Evolutionary conservation across 2,888 invertebrate genomes (phyloP).

Genomic region (Monoplex corrugatus): DNA sequence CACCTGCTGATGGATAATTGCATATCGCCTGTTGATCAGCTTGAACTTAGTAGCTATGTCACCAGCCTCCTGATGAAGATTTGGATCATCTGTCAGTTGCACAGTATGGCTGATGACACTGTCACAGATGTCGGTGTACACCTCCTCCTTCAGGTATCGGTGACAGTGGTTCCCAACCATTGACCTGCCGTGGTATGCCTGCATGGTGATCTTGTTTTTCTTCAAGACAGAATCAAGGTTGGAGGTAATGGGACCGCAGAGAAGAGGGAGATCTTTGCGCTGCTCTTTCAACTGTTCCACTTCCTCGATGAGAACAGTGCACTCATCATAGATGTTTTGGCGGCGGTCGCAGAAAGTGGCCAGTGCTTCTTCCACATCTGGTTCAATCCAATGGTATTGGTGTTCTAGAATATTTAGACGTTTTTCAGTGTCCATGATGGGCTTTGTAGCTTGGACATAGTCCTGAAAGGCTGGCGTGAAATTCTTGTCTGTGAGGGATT

Average conservation of each 20-base stretch:
- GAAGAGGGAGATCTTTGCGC: not conserved
- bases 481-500: too few species aligned
- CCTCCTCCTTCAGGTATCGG: not conserved
- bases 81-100: not conserved
- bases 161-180: constrained; percentile 41
- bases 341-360: too few species aligned
- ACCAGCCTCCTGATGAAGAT: not conserved
- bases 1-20: not conserved
- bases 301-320: too few species aligned
- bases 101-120: not conserved
- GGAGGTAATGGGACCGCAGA: not conserved
- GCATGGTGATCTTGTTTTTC: not conserved
- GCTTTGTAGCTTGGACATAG: too few species aligned
- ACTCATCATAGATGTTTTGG: too few species aligned
- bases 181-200: constrained; percentile 12
- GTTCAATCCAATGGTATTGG: too few species aligned
- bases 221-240: not conserved
- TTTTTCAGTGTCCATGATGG: too few species aligned
- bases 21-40: not conserved
- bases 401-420: too few species aligned
- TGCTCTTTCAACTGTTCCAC: not conserved
- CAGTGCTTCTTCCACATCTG: too few species aligned
- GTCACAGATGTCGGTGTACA: not conserved
- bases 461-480: too few species aligned
- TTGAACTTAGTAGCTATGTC: not conserved